A percentile compares a stretch with the other conserved stretches of the same genome.
Evolutionary conservation across 1,140 invertebrate species (phyloP).

Genomic region (Atta colombica): DNA sequence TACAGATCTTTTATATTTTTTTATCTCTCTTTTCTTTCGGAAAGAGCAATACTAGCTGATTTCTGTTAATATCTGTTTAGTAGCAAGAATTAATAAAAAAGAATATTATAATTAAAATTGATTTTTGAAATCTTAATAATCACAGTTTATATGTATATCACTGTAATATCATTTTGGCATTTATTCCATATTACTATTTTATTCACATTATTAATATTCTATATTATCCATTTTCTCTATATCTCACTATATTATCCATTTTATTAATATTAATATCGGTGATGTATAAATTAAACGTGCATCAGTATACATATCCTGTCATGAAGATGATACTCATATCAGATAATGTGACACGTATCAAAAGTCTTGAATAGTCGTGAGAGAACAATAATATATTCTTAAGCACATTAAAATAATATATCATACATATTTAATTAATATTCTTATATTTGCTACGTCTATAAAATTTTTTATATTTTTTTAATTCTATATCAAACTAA

Average conservation of each 20-base stretch:
- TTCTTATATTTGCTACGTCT: not conserved
- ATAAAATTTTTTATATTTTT: conserved; percentile 20
- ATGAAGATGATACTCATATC: conserved; percentile 5
- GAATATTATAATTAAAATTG: not conserved
- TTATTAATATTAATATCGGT: conserved; percentile 11
- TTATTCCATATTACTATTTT: not conserved
- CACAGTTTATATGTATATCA: not conserved
- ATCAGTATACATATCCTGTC: not conserved
- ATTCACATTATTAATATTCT: not conserved
- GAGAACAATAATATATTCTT: conserved; percentile 4
- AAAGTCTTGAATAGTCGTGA: conserved; percentile 13
- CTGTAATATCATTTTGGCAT: not conserved
- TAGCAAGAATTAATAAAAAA: too few relatives aligned
- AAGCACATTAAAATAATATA: not conserved
- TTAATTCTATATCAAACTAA: not conserved
- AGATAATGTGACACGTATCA: conserved; percentile 14
- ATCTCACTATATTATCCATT: not conserved
- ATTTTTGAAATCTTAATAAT: not conserved
- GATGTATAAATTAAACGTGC: not conserved
- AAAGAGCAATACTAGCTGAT: not conserved
- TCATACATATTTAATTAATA: not conserved
- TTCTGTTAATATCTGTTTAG: not conserved
- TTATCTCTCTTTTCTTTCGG: not conserved
- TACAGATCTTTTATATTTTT: not conserved
- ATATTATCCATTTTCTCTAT: not conserved